These are phyloP conservation scores for Phrynocephalus guinanensis DNA, from an alignment of 2,797 vertebrate species.

Conservation along the genomic window DNA sequence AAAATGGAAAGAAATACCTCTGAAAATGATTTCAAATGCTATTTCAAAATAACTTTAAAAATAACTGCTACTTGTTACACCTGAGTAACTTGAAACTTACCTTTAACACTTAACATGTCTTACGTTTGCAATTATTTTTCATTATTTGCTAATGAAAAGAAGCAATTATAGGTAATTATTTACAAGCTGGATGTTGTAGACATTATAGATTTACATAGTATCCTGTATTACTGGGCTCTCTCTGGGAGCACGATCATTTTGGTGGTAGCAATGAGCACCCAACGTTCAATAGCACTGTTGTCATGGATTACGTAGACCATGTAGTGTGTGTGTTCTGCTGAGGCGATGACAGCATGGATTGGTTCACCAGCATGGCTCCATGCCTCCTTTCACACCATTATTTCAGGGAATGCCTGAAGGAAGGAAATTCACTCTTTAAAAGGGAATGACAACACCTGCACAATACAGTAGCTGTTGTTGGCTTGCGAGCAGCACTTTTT, in stretches of 20 bases:
- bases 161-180: too few relatives aligned
- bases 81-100: too few relatives aligned
- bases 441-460: slow-evolving; percentile 2
- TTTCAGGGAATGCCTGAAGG: neutral
- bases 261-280: neutral
- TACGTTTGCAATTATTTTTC: too few relatives aligned
- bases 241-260: neutral
- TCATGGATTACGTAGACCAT: neutral
- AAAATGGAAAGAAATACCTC: too few relatives aligned
- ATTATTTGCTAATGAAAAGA: too few relatives aligned
- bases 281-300: neutral
- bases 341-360: neutral
- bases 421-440: neutral
- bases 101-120: too few relatives aligned
- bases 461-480: slow-evolving; percentile 28
- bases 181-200: too few relatives aligned
- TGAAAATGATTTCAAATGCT: too few relatives aligned
- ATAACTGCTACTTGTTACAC: too few relatives aligned
- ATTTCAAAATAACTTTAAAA: too few relatives aligned
- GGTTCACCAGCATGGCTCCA: too few relatives aligned
- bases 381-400: too few relatives aligned
- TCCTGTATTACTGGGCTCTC: neutral
- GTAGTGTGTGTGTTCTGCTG: neutral
- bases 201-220: neutral
- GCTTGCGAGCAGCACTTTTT: slow-evolving; percentile 36